These are phyloP conservation scores for Scaeva pyrastri DNA, from an alignment of 2,888 invertebrate species.

Conservation along the genomic window DNA sequence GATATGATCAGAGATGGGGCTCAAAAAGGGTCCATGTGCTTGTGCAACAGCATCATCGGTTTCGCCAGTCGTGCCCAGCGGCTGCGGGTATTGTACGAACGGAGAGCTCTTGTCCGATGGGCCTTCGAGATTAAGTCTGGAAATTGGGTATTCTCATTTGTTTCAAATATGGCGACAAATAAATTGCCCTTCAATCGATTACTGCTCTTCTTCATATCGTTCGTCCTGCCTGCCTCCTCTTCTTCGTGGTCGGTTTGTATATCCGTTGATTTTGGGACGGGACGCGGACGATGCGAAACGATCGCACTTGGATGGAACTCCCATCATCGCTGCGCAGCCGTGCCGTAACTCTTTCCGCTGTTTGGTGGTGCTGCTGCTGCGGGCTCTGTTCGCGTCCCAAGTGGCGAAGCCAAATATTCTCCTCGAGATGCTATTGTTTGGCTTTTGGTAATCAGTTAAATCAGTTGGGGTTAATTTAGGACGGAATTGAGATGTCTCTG, in stretches of 20 bases:
- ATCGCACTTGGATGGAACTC: slow-evolving; percentile 42
- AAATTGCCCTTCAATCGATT: slow-evolving; percentile 78
- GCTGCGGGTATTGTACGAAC: slow-evolving; percentile 54
- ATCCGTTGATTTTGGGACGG: slow-evolving; percentile 5
- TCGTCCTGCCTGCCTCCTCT: slow-evolving; percentile 38
- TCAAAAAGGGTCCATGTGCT: slow-evolving; percentile 8
- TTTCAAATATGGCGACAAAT: slow-evolving; percentile 79
- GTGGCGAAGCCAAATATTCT: slow-evolving; percentile 62
- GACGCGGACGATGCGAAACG: slow-evolving; percentile 26
- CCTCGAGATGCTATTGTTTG: slow-evolving; percentile 57
- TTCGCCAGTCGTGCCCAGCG: slow-evolving; percentile 34
- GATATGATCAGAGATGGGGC: slow-evolving; percentile 43
- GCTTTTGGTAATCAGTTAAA: slow-evolving; percentile 64
- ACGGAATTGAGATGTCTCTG: slow-evolving; percentile 71
- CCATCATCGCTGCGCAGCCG: too few relatives aligned
- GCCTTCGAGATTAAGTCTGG: slow-evolving; percentile 71
- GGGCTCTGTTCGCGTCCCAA: slow-evolving; percentile 40
- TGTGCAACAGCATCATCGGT: not conserved
- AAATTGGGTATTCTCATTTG: slow-evolving; percentile 77
- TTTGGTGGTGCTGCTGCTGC: not conserved
- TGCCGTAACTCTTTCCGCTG: slow-evolving; percentile 30
- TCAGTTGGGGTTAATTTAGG: slow-evolving; percentile 70
- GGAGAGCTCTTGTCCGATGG: slow-evolving; percentile 66
- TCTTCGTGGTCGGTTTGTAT: slow-evolving; percentile 20
- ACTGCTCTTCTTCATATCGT: slow-evolving; percentile 65